Percentiles rank a stretch among this genome's conserved stretches.
Evolutionary conservation across 2,113 vertebrate genomes (phyloP).

Genomic region (Callipepla californica): DNA sequence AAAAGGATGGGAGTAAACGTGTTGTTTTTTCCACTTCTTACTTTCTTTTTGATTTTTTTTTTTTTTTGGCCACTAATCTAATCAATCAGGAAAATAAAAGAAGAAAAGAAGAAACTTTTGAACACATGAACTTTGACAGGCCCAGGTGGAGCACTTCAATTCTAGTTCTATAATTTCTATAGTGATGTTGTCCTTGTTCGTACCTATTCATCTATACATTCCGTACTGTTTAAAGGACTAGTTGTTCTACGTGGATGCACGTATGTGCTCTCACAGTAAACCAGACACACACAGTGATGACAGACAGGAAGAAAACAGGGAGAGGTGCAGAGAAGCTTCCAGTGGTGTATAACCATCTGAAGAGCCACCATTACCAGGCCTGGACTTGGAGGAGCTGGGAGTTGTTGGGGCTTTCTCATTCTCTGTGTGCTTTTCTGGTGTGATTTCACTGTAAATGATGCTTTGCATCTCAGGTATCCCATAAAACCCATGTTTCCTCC

Average conservation of each 20-base stretch:
- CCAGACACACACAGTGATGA: background rate
- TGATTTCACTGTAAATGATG: background rate
- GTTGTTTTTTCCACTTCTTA: too few relatives aligned
- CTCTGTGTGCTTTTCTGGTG: background rate
- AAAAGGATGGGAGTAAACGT: fast-evolving
- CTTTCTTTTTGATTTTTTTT: background rate
- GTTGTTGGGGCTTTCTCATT: background rate
- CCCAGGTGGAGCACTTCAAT: background rate
- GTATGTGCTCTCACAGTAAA: background rate
- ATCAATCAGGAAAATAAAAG: background rate
- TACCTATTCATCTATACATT: too few relatives aligned
- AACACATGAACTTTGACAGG: background rate
- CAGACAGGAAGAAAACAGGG: background rate
- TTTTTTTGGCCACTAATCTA: background rate
- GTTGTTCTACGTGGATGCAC: background rate
- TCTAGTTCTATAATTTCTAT: background rate
- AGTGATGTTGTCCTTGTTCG: too few relatives aligned
- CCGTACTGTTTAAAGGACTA: background rate
- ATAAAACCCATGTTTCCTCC: too few relatives aligned
- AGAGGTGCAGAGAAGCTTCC: background rate
- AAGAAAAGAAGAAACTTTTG: background rate
- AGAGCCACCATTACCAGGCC: background rate
- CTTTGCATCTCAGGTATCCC: background rate
- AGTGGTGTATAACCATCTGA: background rate
- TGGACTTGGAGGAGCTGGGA: background rate